Conservation (phyloP, 2,888 invertebrate species). For the Desoria tigrina region DNA sequence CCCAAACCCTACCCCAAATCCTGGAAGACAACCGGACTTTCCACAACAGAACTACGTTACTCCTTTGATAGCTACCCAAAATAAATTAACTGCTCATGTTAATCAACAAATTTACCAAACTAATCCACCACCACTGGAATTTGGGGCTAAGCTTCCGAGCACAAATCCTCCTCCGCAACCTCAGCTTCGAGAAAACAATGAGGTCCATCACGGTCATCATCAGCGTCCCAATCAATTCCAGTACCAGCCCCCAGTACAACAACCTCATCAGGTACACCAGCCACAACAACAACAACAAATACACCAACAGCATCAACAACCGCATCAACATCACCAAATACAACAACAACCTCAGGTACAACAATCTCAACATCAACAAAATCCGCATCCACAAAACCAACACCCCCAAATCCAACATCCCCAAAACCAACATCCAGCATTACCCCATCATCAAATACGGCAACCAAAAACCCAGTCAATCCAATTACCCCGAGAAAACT, state of each 20-base stretch:
- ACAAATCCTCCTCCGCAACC: conserved; percentile 14
- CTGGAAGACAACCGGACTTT: background rate
- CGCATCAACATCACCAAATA: conserved; percentile 9
- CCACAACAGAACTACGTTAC: conserved; percentile 2
- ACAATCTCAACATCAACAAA: background rate
- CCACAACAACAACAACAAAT: too few species aligned
- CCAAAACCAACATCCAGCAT: conserved; percentile 5
- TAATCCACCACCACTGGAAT: conserved; percentile 26
- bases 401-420: background rate
- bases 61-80: conserved; percentile 17
- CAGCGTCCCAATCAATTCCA: background rate
- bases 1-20: background rate
- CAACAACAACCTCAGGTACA: conserved; percentile 26
- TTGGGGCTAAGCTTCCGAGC: conserved; percentile 34
- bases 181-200: conserved; percentile 23
- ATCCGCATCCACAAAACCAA: conserved; percentile 11
- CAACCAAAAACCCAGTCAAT: conserved; percentile 5
- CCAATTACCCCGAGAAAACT: background rate
- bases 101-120: conserved; percentile 22
- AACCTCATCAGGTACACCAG: conserved; percentile 3
- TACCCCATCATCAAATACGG: conserved; percentile 27
- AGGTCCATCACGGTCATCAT: conserved; percentile 15
- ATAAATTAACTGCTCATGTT: conserved; percentile 13
- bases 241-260: conserved; percentile 7
- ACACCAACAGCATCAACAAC: conserved; percentile 9